Percentiles rank a stretch among this genome's conserved stretches.
These are phyloP conservation scores for Aricia agestis DNA, from an alignment of 1,140 invertebrate species.

Conservation along the genomic window DNA sequence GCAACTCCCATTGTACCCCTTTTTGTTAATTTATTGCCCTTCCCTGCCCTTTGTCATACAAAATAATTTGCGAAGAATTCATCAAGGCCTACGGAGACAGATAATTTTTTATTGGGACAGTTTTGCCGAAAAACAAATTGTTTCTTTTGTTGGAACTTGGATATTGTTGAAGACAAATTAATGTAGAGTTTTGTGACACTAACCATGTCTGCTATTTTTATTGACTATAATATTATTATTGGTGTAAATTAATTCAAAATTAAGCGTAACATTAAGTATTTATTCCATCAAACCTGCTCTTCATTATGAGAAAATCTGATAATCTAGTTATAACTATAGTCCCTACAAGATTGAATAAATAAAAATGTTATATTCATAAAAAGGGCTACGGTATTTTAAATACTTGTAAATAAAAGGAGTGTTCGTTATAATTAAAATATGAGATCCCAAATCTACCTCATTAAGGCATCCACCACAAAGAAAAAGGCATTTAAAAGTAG, in stretches of 20 bases:
- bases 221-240: too few relatives aligned
- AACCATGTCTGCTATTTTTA: too few relatives aligned
- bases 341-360: too few relatives aligned
- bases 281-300: too few relatives aligned
- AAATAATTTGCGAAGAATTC: constrained; percentile 23
- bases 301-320: too few relatives aligned
- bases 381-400: neutral
- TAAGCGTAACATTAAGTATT: too few relatives aligned
- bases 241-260: too few relatives aligned
- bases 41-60: constrained; percentile 39
- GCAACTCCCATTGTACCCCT: constrained; percentile 55
- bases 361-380: neutral
- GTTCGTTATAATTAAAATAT: neutral
- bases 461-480: neutral
- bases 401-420: neutral
- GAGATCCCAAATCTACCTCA: constrained; percentile 1
- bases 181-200: neutral
- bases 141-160: neutral
- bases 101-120: constrained; percentile 10
- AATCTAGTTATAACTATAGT: too few relatives aligned
- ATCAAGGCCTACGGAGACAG: neutral
- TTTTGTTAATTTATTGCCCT: constrained; percentile 39
- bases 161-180: neutral
- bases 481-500: neutral
- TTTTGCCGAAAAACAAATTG: neutral